Evolutionary conservation across 2,888 invertebrate genomes (phyloP), one percentile per base, ranked within the genome.

Genomic region (Parapristionchus giblindavisi): DNA sequence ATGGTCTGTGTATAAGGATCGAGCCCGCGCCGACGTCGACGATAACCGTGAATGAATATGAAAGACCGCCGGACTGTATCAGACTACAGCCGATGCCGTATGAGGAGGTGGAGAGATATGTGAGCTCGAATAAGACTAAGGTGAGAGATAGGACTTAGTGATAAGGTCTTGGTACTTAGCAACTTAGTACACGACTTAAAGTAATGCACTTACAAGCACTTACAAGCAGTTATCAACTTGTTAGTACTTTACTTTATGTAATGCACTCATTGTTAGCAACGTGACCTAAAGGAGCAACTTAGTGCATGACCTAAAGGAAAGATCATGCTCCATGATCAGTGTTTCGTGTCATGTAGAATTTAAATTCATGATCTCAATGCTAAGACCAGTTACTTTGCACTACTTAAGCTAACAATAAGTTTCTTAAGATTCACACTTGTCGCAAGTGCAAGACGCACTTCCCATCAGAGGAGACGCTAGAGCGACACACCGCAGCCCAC

Each of bases 401-500:
- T n/a, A n/a, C n/a, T n/a, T n/a, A n/a, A n/a, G n/a, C n/a, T n/a
- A n/a, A n/a, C n/a, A n/a, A n/a, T n/a, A n/a, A n/a, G n/a, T n/a
- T n/a, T n/a, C n/a, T 80, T 76, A 76, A 87, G 84, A 79, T 87
- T 29, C 83, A 80, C 82, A 77, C 82, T 8, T 88, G 88, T 74
- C 82, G 82, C 48, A 84, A 85, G 68, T 88, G 88, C 76, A 80
- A 83, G 43, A 77, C 86, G 27, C 80, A 80, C 73, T 83, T 87
- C 54, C 87, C 88, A 11, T 80, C 84, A 14, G 83, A 85, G 40
- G 85, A 85, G 61, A 77, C 85, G 40, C 80, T 85, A 34, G 75
- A 78, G 66, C 78, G 87, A n/a, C 88, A 88, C 77, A 75, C 80
- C 14, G 84, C 88, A 17, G 84, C 84, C 21, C 88, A 88, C 79